Percentiles rank a stretch among this genome's conserved stretches.
Evolutionary conservation across 2,888 invertebrate species (phyloP).

Genomic region (Nycteola revayana): DNA sequence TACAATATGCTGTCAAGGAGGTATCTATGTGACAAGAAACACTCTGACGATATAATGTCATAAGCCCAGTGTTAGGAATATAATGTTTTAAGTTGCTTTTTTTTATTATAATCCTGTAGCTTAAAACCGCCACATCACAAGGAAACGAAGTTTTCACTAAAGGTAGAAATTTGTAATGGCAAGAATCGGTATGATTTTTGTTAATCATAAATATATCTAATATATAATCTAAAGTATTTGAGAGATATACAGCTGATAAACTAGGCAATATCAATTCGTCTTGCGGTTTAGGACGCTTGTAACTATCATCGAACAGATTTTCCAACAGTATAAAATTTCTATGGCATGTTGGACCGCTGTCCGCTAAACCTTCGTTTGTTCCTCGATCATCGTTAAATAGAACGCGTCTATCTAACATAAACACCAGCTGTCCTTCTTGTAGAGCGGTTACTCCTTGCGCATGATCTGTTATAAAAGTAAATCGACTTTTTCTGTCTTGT

Average conservation of each 20-base stretch:
- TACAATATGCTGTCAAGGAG: conserved; percentile 40
- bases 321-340: conserved; percentile 62
- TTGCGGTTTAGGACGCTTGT: conserved; percentile 11
- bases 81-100: conserved; percentile 28
- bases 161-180: conserved; percentile 56
- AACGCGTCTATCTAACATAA: conserved; percentile 96
- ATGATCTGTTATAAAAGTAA: conserved; percentile 92
- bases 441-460: conserved; percentile 95
- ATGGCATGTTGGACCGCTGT: conserved; percentile 87
- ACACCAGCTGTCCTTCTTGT: conserved; percentile 93
- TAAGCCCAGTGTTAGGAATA: conserved; percentile 44
- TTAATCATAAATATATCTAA: conserved; percentile 58
- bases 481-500: conserved; percentile 86
- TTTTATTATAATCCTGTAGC: conserved; percentile 49
- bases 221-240: conserved; percentile 47
- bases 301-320: conserved; percentile 17
- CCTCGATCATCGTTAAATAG: conserved; percentile 96
- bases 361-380: conserved; percentile 95
- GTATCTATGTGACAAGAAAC: conserved; percentile 51
- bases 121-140: conserved; percentile 61
- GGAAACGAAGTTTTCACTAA: conserved; percentile 61
- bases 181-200: conserved; percentile 41
- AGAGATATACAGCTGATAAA: conserved; percentile 49
- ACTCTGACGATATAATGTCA: conserved; percentile 58
- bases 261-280: conserved; percentile 51